Evolutionary conservation across 2,797 vertebrate species (phyloP), one percentile per base, ranked within the genome.

Genomic region (Epinephelus coioides): DNA sequence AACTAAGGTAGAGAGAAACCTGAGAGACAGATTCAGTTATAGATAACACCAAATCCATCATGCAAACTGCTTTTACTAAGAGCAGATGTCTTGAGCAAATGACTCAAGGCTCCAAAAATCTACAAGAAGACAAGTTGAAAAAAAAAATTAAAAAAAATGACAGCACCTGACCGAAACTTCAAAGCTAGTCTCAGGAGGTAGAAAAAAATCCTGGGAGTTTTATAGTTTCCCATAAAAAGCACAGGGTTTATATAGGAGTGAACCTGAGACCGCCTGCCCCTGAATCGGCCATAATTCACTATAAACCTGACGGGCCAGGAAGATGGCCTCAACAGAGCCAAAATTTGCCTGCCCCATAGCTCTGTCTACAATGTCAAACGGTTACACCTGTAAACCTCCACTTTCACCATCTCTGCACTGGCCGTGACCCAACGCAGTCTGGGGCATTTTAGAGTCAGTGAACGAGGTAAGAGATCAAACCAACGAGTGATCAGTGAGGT

Each of bases 161-260:
- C 85, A 92, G 93, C 93, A 94, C 92, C 92, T 95, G 94, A 95
- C 92, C 83, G 54, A 82, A 93, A 95, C 96, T 94, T 95, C 95
- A 96, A 96, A 96, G 95, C 78, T 59, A 62, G 86, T 92, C 91
- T 81, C 84, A 81, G 59, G 91, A 90, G 89, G 90, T 82, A 88
- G 69, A 71, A 74, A 84, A 92, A 93, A 92, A 84, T 88, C 85
- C 69, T 79, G 85, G 79, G 91, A 93, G 93, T 95, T 95, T 95
- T 95, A 96, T 91, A 93, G 94, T 89, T 90, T 86, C 89, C 91
- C 92, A 95, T 95, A 95, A 96, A 95, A 94, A 93, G 84, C 89
- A 78, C 81, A 86, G 81, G 93, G 94, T 95, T 96, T 95, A 95
- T 89, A 92, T 92, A 94, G 90, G 87, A 93, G 91, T 92, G 90